phyloP scores from a whole-genome alignment of 64 coral and sea anemone genomes.

The Porites australiensis region DNA sequence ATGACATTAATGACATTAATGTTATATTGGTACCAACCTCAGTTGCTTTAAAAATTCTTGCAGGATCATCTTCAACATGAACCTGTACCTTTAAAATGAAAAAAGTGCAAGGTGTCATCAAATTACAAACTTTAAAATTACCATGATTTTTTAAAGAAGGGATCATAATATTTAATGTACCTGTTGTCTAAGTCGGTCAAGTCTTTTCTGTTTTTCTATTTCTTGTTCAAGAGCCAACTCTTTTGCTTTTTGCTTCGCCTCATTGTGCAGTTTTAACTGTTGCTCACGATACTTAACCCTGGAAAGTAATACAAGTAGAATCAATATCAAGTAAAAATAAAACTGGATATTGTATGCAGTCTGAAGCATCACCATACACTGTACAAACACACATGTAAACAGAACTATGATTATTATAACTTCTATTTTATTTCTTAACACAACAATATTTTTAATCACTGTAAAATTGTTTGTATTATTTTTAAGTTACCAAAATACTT shows the following conservation, averaged over 20 bases:
- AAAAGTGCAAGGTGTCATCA: neutral
- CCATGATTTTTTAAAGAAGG: neutral
- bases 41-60: conserved; percentile 77
- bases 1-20: too few species aligned
- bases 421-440: too few species aligned
- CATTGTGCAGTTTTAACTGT: conserved; percentile 73
- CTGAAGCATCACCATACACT: too few species aligned
- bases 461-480: too few species aligned
- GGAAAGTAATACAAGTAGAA: neutral
- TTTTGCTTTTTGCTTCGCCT: conserved; percentile 58
- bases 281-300: conserved; percentile 92
- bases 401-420: too few species aligned
- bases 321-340: neutral
- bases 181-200: conserved; percentile 93
- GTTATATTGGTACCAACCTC: conserved; percentile 33
- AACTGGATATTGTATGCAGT: too few species aligned
- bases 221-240: conserved; percentile 79
- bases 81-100: conserved; percentile 74
- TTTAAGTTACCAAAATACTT: too few species aligned
- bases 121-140: neutral
- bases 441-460: too few species aligned
- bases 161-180: neutral
- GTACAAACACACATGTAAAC: too few species aligned
- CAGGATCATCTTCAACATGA: conserved; percentile 84
- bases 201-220: conserved; percentile 73